Evolutionary conservation across 2,797 vertebrate species (phyloP).

Genomic region (Morelia viridis): DNA sequence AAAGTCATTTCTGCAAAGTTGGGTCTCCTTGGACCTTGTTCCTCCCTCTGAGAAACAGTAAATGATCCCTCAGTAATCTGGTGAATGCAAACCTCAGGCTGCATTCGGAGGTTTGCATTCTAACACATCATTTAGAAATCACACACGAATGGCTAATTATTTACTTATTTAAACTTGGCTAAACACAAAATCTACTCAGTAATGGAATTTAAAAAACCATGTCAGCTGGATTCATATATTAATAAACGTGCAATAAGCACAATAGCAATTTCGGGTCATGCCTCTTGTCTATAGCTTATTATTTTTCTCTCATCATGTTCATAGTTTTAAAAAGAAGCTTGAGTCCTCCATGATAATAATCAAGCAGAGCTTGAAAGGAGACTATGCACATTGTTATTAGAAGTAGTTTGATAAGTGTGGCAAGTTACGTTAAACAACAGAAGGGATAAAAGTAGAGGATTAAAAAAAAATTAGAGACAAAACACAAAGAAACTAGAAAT

Average conservation of each 20-base stretch:
- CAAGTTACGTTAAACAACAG: background rate
- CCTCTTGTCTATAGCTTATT: background rate
- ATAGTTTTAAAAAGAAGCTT: background rate
- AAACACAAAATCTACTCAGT: background rate
- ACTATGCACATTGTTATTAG: background rate
- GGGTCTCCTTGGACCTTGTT: background rate
- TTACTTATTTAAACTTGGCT: background rate
- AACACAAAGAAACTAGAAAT: background rate
- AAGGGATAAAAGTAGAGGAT: background rate
- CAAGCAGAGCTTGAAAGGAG: background rate
- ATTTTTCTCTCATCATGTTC: background rate
- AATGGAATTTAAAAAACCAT: background rate
- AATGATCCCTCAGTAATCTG: background rate
- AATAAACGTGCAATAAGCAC: background rate
- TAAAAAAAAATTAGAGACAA: background rate
- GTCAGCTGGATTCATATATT: background rate
- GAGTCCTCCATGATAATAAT: background rate
- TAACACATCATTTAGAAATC: background rate
- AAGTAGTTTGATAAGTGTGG: background rate
- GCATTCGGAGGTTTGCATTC: background rate
- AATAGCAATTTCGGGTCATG: background rate
- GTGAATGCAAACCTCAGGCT: background rate
- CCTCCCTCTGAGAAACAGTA: background rate
- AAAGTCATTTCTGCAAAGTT: constrained; percentile 2
- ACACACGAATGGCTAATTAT: background rate